Conservation (phyloP, 2,113 vertebrate species). For the Jacana jacana region DNA sequence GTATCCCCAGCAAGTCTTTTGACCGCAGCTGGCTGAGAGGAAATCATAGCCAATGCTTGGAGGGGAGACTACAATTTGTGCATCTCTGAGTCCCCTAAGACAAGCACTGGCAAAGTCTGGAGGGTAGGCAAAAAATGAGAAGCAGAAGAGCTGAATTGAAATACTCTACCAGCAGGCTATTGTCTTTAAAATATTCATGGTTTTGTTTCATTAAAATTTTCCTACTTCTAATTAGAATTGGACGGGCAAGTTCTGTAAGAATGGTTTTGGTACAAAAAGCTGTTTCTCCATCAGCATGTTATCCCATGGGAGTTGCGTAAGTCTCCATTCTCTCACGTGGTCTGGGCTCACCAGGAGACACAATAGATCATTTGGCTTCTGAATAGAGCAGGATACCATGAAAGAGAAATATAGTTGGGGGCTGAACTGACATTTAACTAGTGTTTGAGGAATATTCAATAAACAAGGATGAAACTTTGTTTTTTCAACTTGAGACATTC, state of each 20-base stretch:
- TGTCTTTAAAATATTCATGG: constrained; percentile 51
- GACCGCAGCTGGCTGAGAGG: neutral
- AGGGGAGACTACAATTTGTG: neutral
- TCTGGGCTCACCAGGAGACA: neutral
- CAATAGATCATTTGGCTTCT: neutral
- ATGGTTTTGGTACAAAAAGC: constrained; percentile 22
- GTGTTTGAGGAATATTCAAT: neutral
- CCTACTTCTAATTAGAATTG: constrained; percentile 28
- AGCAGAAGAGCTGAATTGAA: neutral
- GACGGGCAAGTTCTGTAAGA: neutral
- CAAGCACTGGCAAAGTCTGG: neutral
- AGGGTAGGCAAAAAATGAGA: neutral
- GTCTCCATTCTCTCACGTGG: neutral
- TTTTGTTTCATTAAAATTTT: constrained; percentile 30
- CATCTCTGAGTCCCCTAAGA: neutral
- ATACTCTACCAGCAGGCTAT: constrained; percentile 5
- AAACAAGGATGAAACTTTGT: neutral
- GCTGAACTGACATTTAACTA: neutral
- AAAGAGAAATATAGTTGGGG: neutral
- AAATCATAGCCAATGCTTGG: neutral
- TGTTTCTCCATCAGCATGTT: neutral
- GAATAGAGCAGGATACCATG: neutral
- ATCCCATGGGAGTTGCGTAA: neutral
- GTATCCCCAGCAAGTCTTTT: neutral
- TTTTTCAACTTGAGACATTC: neutral